These are phyloP conservation scores for Tachina fera DNA, from an alignment of 2,888 invertebrate species.

Conservation along the genomic window DNA sequence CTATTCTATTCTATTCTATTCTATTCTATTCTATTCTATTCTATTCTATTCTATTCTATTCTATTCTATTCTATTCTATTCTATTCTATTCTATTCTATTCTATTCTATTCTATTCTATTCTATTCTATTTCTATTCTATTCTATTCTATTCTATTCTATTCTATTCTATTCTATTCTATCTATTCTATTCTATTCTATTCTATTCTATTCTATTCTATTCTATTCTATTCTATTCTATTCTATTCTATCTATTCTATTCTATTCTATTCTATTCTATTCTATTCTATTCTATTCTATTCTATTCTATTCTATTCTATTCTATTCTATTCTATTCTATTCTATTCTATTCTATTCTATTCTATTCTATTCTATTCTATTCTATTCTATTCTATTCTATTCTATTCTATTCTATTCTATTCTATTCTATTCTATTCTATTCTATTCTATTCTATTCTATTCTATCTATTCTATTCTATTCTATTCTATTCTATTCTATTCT, in stretches of 20 bases:
- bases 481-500: slow-evolving; percentile 52
- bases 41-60: slow-evolving; percentile 32
- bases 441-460: slow-evolving; percentile 57
- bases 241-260: slow-evolving; percentile 43
- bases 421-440: slow-evolving; percentile 56
- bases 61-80: slow-evolving; percentile 30
- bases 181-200: slow-evolving; percentile 43
- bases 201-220: slow-evolving; percentile 45
- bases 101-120: slow-evolving; percentile 35
- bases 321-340: slow-evolving; percentile 55
- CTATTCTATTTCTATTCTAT: slow-evolving; percentile 36
- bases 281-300: slow-evolving; percentile 47
- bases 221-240: slow-evolving; percentile 47
- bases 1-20: slow-evolving; percentile 32
- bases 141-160: slow-evolving; percentile 36
- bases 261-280: slow-evolving; percentile 46
- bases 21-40: slow-evolving; percentile 35
- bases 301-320: slow-evolving; percentile 54
- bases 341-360: slow-evolving; percentile 55
- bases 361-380: slow-evolving; percentile 55
- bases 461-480: slow-evolving; percentile 57
- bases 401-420: slow-evolving; percentile 55
- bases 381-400: slow-evolving; percentile 53
- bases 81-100: slow-evolving; percentile 32
- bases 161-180: slow-evolving; percentile 38